A percentile compares a stretch with the other conserved stretches of the same genome.
Evolutionary conservation across 2,888 invertebrate genomes (phyloP).

Genomic region (Steinernema hermaphroditum): DNA sequence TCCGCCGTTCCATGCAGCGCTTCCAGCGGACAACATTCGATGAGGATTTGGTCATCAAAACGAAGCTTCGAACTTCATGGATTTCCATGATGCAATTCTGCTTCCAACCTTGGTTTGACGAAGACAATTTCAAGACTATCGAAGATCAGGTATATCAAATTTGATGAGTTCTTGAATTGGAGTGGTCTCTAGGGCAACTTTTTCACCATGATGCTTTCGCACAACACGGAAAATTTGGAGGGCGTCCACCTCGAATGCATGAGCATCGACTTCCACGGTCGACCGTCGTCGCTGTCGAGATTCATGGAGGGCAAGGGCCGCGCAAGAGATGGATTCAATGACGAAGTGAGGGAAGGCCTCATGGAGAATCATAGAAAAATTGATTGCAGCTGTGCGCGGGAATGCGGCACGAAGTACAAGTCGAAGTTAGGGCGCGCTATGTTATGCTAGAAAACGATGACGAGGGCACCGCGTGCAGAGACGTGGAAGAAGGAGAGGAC

Average conservation of each 20-base stretch:
- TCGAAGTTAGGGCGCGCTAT: constrained; percentile 59
- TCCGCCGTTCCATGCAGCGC: constrained; percentile 59
- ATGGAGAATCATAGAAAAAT: not conserved
- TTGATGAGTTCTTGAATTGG: not conserved
- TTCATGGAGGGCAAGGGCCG: constrained; percentile 65
- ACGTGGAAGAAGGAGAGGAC: constrained; percentile 56
- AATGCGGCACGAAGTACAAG: constrained; percentile 59
- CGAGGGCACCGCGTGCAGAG: constrained; percentile 59
- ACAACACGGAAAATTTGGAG: constrained; percentile 62
- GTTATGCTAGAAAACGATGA: constrained; percentile 65
- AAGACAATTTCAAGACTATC: constrained; percentile 55
- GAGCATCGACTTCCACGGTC: constrained; percentile 64
- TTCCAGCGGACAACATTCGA: constrained; percentile 62
- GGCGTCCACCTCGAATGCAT: constrained; percentile 60
- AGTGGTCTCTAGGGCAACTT: constrained; percentile 52
- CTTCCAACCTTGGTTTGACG: constrained; percentile 61
- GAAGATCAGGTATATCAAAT: constrained; percentile 57
- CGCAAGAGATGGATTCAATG: constrained; percentile 59
- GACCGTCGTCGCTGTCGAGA: constrained; percentile 59
- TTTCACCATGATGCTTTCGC: constrained; percentile 61
- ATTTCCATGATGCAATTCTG: constrained; percentile 64
- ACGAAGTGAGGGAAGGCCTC: too few species aligned
- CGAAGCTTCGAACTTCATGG: constrained; percentile 58
- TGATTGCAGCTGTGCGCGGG: constrained; percentile 57
- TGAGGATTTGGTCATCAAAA: constrained; percentile 59